phyloP scores from a whole-genome alignment of 2,888 invertebrate species.

The Tuta absoluta region DNA sequence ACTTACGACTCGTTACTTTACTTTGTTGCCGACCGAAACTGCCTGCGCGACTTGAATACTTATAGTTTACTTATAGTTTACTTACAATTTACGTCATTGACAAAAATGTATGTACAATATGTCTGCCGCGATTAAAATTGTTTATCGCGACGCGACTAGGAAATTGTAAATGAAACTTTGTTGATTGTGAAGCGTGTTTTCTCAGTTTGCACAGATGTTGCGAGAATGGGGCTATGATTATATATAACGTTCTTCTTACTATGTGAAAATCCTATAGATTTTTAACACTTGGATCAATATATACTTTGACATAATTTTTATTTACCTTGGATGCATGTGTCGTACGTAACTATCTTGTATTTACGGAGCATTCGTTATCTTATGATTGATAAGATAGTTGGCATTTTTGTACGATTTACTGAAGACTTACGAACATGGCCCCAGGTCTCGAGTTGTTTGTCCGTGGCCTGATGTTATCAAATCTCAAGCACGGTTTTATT shows the following conservation, averaged over 20 bases:
- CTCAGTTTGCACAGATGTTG: constrained; percentile 17
- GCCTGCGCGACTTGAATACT: not conserved
- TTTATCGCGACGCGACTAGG: constrained; percentile 5
- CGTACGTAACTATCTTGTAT: no score
- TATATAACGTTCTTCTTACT: not conserved
- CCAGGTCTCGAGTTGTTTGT: no score
- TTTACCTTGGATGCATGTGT: no score
- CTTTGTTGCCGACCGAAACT: constrained; percentile 11
- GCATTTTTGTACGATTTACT: no score
- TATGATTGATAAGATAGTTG: no score
- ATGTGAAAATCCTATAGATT: not conserved
- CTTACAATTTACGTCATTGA: not conserved
- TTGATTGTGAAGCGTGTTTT: constrained; percentile 9
- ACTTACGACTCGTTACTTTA: constrained; percentile 10
- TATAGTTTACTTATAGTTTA: not conserved
- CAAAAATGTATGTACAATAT: not conserved
- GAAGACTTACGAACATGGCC: no score
- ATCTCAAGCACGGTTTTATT: constrained; percentile 36
- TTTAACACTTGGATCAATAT: not conserved
- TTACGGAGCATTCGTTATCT: no score
- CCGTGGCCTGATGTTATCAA: not conserved
- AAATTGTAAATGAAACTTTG: not conserved
- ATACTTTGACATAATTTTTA: no score
- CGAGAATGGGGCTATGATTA: not conserved
- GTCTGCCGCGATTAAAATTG: constrained; percentile 5